Evolutionary conservation across 2,888 invertebrate species (phyloP).

Genomic region (Drosophila meridiana): DNA sequence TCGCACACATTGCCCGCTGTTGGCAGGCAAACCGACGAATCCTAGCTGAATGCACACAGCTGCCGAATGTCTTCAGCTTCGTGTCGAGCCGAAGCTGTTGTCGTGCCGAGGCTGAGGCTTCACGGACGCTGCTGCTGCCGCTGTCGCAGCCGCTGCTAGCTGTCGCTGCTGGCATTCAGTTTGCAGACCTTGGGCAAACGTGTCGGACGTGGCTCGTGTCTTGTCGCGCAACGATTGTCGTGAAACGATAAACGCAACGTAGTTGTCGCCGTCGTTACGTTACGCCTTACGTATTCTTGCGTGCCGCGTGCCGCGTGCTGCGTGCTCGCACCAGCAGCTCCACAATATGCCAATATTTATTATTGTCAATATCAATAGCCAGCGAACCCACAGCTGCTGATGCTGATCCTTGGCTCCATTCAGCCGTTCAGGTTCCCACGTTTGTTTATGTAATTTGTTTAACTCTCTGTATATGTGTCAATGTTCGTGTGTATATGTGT

Average conservation of each 20-base stretch:
- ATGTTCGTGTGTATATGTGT: constrained; percentile 5
- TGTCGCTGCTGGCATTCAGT: constrained; percentile 65
- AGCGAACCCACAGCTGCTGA: constrained; percentile 19
- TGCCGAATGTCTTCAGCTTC: constrained; percentile 29
- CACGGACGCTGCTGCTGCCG: constrained; percentile 13
- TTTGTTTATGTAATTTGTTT: constrained; percentile 79
- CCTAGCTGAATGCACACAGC: constrained; percentile 66
- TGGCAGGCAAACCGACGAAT: constrained; percentile 74
- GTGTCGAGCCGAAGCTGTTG: constrained; percentile 22
- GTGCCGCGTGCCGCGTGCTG: constrained; percentile 23
- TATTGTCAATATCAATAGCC: constrained; percentile 63
- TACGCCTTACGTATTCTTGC: constrained; percentile 60
- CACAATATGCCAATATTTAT: constrained; percentile 70
- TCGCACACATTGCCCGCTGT: constrained; percentile 47
- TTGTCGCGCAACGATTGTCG: constrained; percentile 14
- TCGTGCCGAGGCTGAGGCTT: constrained; percentile 12
- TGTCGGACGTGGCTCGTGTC: constrained; percentile 71
- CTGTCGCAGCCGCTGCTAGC: not conserved
- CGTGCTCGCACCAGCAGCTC: constrained; percentile 17
- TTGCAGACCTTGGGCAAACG: constrained; percentile 82
- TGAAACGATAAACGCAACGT: constrained; percentile 11
- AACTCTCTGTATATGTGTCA: constrained; percentile 25
- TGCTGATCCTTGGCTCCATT: constrained; percentile 13
- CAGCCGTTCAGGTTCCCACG: constrained; percentile 61
- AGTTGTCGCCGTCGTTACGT: constrained; percentile 56